Conservation (phyloP, 2,888 invertebrate genomes). For the Sesamia inferens region DNA sequence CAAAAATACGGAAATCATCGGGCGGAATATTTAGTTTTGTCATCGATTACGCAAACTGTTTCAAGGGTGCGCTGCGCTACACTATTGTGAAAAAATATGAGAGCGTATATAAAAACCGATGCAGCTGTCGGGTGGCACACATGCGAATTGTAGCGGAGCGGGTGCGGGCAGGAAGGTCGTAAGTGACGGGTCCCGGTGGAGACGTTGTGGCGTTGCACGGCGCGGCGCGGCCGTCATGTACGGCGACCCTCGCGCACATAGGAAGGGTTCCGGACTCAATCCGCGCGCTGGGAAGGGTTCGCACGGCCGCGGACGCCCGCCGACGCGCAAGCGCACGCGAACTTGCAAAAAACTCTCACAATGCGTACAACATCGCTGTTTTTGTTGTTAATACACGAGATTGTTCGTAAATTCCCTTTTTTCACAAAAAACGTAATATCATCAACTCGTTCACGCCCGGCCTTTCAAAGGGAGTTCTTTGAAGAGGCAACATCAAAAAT, state of each 20-base stretch:
- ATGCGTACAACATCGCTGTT: slow-evolving; percentile 87
- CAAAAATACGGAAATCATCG: slow-evolving; percentile 90
- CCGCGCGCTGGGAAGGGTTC: slow-evolving; percentile 85
- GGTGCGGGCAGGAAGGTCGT: slow-evolving; percentile 70
- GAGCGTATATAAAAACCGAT: slow-evolving; percentile 89
- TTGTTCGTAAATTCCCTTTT: slow-evolving; percentile 89
- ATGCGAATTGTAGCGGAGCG: slow-evolving; percentile 87
- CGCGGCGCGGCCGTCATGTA: slow-evolving; percentile 48
- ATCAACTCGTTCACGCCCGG: slow-evolving; percentile 91
- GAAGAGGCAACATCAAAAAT: slow-evolving; percentile 86
- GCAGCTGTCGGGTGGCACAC: slow-evolving; percentile 89
- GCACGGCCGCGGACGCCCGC: slow-evolving; percentile 86
- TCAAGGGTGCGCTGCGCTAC: slow-evolving; percentile 88
- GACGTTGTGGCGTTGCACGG: slow-evolving; percentile 70
- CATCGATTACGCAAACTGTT: slow-evolving; percentile 91
- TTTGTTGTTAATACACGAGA: slow-evolving; percentile 89
- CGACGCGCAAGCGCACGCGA: slow-evolving; percentile 90
- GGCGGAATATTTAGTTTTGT: slow-evolving; percentile 90
- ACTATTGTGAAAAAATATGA: slow-evolving; percentile 89
- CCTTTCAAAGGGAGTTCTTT: slow-evolving; percentile 87
- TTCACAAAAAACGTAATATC: slow-evolving; percentile 89
- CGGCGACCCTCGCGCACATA: slow-evolving; percentile 73
- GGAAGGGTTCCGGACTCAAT: slow-evolving; percentile 87
- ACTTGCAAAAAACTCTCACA: slow-evolving; percentile 87
- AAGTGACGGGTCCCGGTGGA: slow-evolving; percentile 65